These are phyloP conservation scores for Oryzias sinensis DNA, from an alignment of 2,797 vertebrate species.

Conservation along the genomic window DNA sequence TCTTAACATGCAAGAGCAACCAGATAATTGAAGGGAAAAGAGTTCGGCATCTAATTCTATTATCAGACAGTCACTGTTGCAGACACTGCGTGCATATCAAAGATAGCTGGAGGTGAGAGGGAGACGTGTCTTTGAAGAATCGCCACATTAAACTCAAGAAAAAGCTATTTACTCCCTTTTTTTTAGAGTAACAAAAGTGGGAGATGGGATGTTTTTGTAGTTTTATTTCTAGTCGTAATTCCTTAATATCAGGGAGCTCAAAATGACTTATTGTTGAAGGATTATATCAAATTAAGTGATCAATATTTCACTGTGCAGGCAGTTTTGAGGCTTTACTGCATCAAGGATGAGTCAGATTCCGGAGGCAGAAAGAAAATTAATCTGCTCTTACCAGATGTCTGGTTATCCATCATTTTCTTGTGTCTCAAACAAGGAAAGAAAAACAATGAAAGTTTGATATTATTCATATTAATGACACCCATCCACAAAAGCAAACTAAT, in stretches of 20 bases:
- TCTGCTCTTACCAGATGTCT: not conserved
- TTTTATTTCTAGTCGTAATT: not conserved
- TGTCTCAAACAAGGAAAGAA: not conserved
- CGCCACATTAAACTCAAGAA: not conserved
- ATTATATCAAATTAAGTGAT: not conserved
- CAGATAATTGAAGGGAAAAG: slow-evolving; percentile 60
- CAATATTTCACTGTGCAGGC: not conserved
- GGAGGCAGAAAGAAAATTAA: not conserved
- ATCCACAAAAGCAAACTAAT: too few species aligned
- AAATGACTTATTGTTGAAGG: not conserved
- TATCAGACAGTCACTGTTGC: slow-evolving; percentile 40
- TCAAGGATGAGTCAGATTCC: not conserved
- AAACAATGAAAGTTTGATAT: not conserved
- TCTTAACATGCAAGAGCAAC: slow-evolving; percentile 48
- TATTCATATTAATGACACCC: too few species aligned
- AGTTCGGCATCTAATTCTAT: slow-evolving; percentile 57
- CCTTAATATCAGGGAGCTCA: not conserved
- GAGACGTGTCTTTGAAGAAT: slow-evolving; percentile 20
- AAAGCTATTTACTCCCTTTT: too few species aligned
- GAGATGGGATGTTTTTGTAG: not conserved
- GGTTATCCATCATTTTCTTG: not conserved
- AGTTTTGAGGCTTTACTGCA: not conserved
- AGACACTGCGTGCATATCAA: slow-evolving; percentile 20
- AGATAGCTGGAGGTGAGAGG: slow-evolving; percentile 43
- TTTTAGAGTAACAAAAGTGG: not conserved